Conservation (phyloP, 2,888 invertebrate species). For the Catocala nupta region DNA sequence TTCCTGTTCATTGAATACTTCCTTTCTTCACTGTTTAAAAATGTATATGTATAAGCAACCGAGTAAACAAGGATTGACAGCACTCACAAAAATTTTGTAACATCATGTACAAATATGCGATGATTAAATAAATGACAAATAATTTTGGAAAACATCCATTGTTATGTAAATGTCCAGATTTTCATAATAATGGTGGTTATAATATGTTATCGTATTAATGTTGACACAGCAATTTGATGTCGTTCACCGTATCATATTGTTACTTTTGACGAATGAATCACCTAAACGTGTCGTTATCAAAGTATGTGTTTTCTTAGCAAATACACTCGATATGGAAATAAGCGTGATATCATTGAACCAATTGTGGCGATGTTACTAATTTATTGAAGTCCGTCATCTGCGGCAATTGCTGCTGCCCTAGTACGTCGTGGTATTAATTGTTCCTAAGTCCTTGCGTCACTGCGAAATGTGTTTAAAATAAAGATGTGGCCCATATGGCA, state of each 20-base stretch:
- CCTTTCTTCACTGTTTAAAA: no score
- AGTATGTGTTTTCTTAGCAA: slow-evolving; percentile 37
- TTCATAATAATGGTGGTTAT: slow-evolving; percentile 31
- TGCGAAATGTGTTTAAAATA: no score
- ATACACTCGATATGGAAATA: slow-evolving; percentile 40
- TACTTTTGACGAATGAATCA: slow-evolving; percentile 44
- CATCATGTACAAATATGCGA: slow-evolving; percentile 12
- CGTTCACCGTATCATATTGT: slow-evolving; percentile 25
- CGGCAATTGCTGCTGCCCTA: slow-evolving; percentile 26
- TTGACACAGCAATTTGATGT: slow-evolving; percentile 38
- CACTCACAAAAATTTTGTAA: slow-evolving; percentile 2
- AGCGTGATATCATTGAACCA: slow-evolving; percentile 52
- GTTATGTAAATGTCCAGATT: slow-evolving; percentile 39
- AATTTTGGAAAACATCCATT: slow-evolving; percentile 35
- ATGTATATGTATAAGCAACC: background rate
- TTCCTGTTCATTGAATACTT: background rate
- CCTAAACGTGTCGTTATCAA: slow-evolving; percentile 17
- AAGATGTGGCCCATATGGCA: no score
- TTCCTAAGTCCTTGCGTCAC: slow-evolving; percentile 17
- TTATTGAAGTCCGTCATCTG: slow-evolving; percentile 37
- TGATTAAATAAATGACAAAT: slow-evolving; percentile 19
- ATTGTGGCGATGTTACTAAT: slow-evolving; percentile 35
- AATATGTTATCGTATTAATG: slow-evolving; percentile 24
- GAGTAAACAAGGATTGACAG: background rate
- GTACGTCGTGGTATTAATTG: slow-evolving; percentile 18